Conservation (phyloP, 2,113 vertebrate species). For the Tamias sibiricus region DNA sequence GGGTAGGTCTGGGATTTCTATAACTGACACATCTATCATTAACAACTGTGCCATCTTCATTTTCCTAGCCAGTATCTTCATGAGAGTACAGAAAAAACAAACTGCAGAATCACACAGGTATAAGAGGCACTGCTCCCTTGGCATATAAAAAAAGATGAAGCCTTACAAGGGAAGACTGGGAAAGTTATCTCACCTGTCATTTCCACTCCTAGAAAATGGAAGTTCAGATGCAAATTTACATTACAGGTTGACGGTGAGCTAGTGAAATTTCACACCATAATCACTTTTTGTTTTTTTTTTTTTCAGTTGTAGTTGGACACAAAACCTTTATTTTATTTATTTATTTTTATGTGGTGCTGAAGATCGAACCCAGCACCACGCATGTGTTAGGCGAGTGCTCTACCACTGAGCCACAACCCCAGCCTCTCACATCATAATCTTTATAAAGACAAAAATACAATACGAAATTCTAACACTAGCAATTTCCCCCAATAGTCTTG, state of each 20-base stretch:
- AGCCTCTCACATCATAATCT: not conserved
- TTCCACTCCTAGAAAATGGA: not conserved
- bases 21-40: not conserved
- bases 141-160: not conserved
- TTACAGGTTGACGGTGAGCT: not conserved
- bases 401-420: too few relatives aligned
- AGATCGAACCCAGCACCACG: too few relatives aligned
- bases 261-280: not conserved
- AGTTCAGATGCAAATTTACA: not conserved
- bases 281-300: too few relatives aligned
- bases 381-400: too few relatives aligned
- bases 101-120: not conserved
- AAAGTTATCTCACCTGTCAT: not conserved
- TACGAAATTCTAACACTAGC: not conserved
- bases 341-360: too few relatives aligned
- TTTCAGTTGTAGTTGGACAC: too few relatives aligned
- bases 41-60: not conserved
- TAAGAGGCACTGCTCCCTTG: not conserved
- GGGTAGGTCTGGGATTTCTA: not conserved
- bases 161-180: not conserved
- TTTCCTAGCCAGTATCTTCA: not conserved
- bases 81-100: not conserved
- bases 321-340: too few relatives aligned
- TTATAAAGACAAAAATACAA: not conserved
- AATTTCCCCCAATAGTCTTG: not conserved